phyloP scores from a whole-genome alignment of 2,797 vertebrate species.

The Champsocephalus gunnari region DNA sequence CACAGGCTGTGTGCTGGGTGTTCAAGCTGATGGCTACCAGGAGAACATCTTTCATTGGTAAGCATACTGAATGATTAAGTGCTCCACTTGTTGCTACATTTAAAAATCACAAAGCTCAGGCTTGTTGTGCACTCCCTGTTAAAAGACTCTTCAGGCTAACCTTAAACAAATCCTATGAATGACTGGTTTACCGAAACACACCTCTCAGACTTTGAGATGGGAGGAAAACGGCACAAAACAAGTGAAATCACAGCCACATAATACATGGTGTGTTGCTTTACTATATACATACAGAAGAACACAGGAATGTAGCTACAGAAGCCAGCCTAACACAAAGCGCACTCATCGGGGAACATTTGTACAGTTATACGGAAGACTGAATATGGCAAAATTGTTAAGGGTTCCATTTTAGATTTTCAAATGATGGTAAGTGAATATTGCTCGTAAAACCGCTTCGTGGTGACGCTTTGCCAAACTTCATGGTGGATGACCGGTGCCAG shows the following conservation, averaged over 20 bases:
- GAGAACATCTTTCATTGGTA: slow-evolving; percentile 20
- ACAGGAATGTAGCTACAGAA: slow-evolving; percentile 35
- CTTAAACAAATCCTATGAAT: slow-evolving; percentile 13
- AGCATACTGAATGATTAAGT: slow-evolving; percentile 54
- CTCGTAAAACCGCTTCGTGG: slow-evolving; percentile 37
- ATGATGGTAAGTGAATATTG: slow-evolving; percentile 55
- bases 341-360: slow-evolving; percentile 8
- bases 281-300: slow-evolving; percentile 65
- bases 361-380: slow-evolving; percentile 75
- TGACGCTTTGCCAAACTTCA: slow-evolving; percentile 16
- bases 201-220: slow-evolving; percentile 13
- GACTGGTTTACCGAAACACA: slow-evolving; percentile 16
- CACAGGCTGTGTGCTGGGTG: slow-evolving; percentile 20
- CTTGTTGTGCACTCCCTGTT: slow-evolving; percentile 18
- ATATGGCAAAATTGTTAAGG: slow-evolving; percentile 52
- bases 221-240: slow-evolving; percentile 45
- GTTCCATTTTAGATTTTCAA: slow-evolving; percentile 27
- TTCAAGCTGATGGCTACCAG: slow-evolving; percentile 29
- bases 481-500: background rate
- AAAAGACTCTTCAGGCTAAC: slow-evolving; percentile 28
- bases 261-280: slow-evolving; percentile 44
- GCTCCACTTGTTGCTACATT: slow-evolving; percentile 72
- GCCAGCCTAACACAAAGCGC: slow-evolving; percentile 26
- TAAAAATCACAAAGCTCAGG: slow-evolving; percentile 45
- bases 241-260: slow-evolving; percentile 42